Evolutionary conservation across 1,140 invertebrate species (phyloP), one percentile per base, ranked within the genome.

Genomic region (Lutraria rhynchaena): DNA sequence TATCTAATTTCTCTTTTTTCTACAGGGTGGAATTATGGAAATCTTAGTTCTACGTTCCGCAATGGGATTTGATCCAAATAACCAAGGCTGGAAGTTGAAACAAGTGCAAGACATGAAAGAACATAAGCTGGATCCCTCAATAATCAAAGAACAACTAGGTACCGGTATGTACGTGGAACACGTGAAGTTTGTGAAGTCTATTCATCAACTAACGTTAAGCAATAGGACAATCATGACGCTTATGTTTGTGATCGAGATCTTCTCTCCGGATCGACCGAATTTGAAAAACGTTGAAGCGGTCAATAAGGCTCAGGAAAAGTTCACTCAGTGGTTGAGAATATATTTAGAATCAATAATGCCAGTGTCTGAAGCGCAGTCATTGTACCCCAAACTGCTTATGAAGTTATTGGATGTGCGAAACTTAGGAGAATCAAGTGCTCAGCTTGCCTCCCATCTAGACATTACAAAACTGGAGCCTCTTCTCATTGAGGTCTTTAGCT

Each of bases 221-320:
- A 97, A 99, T 93, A 96, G 97, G 89, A 96, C 96, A 89, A 95
- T 98, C 31, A 96, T 98, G 91, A 94, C 98, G 15, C 95, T 98
- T 76, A 93, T 99, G 87, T 96, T 96, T 89, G 96, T 97, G 69
- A 98, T 99, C 85, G 94, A 97, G 58, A 93, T 98, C 17, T 98
- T 98, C 90, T 95, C 96, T 35, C 96, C 97, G 0, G 95, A 96
- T 81, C 92, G 97, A 75, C 93, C 96, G 4, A 94, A 95, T 87
- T 95, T 98, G 11, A 94, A 96, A 73, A 96, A 98, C 91, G 94
- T 94, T 44, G 96, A 97, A 89, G 95, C 96, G 27, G 96, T 99
- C 77, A 95, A 95, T 92, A 92, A 97, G 60, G 96, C 98, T 92
- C 97, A 98, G 93, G 96, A 97, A 92, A 96, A 96, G 13, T 98